Base-by-base conservation (phyloP, 2,797 vertebrate species). In the Lepus oiostolus region DNA sequence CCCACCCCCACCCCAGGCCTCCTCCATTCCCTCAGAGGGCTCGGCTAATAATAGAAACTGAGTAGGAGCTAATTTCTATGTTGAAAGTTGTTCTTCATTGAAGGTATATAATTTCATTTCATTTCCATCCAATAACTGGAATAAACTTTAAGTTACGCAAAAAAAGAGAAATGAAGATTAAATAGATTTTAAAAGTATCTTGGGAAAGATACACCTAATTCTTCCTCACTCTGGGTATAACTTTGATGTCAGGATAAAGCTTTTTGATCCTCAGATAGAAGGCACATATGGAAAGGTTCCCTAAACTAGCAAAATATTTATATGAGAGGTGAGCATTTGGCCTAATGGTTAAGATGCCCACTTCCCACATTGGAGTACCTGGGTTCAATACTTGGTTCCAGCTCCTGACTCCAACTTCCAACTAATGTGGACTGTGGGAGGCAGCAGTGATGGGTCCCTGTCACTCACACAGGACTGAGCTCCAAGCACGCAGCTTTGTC, bases 301-400 rank as follows among this genome's bases (percentile, higher is more conserved):
- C 58, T 50, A 38, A 75, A 77, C n/a, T 68, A 65, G 60, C 71
- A 84, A 94, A 93, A 79, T 84, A 32, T 77, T 88, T 68, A 71
- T 19, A 54, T 85, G 14, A 17, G 4, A 7, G 54, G 54, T 21
- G 19, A 58, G 54, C 16, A 58, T 58, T 58, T 58, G 19, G 54
- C 54, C 54, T 58, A 58, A 21, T 58, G 54, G 54, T 58, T 58
- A 58, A 58, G 54, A 58, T 16, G 54, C 54, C 17, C 54, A 58
- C 14, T 58, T 58, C 54, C 54, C 54, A 58, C 17, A 47, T 17
- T 58, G 54, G 54, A 58, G 54, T 58, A 21, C 54, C 54, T 58
- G 54, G 54, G 54, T 58, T 58, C 54, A 58, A 58, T 58, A 58
- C 54, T 17, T 2, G 17, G 54, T 19, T 58, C 3, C 54, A 58